Base-by-base conservation (phyloP, 1,140 invertebrate species). In the Arctopsyche grandis region DNA sequence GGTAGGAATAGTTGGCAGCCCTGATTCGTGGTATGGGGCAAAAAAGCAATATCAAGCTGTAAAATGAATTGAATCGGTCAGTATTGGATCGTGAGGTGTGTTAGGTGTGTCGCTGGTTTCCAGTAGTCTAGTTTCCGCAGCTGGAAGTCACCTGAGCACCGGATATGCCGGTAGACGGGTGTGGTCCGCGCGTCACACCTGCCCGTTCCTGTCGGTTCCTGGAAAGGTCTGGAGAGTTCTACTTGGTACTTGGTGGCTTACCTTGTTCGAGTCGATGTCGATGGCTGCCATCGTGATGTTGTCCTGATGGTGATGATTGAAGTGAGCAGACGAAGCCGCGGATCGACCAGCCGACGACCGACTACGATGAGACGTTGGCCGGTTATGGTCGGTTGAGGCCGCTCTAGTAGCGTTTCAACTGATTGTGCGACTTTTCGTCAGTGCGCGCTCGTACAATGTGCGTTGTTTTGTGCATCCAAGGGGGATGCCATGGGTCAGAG, bases 191-290 rank as follows among this genome's bases (percentile, higher is more conserved):
- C 10, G 48, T 14, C 16, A 52, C 16, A 52, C 48, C 7, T 38
- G 1, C 3, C 29, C 3, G 29, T n/a, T n/a, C n/a, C n/a, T n/a
- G n/a, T n/a, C n/a, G n/a, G n/a, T n/a, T n/a, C n/a, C n/a, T 38
- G 29, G 7, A 38, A 38, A 4, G 29, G 7, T 38, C 7, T 1
- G 7, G 29, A 7, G 29, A 38, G 7, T 38, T n/a, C n/a, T n/a
- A 7, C 29, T 4, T 38, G 48, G 16, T 52, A 1, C 1, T 16
- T 14, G 12, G 12, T 52, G 46, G 58, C 75, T 78, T 75, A 82
- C 81, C 75, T 73, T 75, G 58, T 79, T 78, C 44, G 79, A 75
- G 75, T 82, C 81, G 16, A 82, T 76, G 22, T 82, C 81, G 38
- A 82, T 82, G 75, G 81, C 81, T n/a, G 81, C 81, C 81, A 82